Base-by-base conservation (phyloP, 2,888 invertebrate species). In the Colletes collaris region DNA sequence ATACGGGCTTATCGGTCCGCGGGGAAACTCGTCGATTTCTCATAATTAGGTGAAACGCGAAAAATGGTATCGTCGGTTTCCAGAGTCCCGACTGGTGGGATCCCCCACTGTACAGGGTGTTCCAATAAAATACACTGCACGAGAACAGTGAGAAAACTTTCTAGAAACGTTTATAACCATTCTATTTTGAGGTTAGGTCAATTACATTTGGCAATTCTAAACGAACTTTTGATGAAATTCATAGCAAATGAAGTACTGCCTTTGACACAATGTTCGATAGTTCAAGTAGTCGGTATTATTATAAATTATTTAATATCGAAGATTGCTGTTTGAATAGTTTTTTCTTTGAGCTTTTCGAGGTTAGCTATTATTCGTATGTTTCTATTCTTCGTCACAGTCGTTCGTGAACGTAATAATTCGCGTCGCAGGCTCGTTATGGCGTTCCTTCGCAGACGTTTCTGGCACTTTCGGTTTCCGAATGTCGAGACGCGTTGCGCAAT, bases 1-100 rank as follows among this genome's bases (percentile, higher is more conserved):
- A 78, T 64, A 76, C 53, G 52, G 19, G 56, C 59, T 78, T 78
- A 78, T 78, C 78, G 78, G 55, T 37, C 16, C 49, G 1, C 35
- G 19, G 46, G 69, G 78, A 78, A 69, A 69, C 65, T 65, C 19
- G 52, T 49, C 66, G 55, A 79, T 79, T 79, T 79, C 79, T 49
- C 79, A 59, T 66, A 53, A 79, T 79, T 79, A 75, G 52, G 66
- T 63, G 71, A 66, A 71, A 78, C 62, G 67, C 16, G 63, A 77
- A 79, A 79, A 79, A 63, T 27, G 3, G 0, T 58, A 56, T 70
- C 52, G 16, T 6, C 4, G 35, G 13, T 71, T 19, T 63, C 52
- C 46, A 6, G 27, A 4, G 40, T 19, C 40, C n/a, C 7, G 3
- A 50, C 13, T n/a, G 13, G 13, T n/a, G 50, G n/a, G n/a, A 50